Conservation (phyloP, 2,888 invertebrate genomes). For the Eudemis profundana region DNA sequence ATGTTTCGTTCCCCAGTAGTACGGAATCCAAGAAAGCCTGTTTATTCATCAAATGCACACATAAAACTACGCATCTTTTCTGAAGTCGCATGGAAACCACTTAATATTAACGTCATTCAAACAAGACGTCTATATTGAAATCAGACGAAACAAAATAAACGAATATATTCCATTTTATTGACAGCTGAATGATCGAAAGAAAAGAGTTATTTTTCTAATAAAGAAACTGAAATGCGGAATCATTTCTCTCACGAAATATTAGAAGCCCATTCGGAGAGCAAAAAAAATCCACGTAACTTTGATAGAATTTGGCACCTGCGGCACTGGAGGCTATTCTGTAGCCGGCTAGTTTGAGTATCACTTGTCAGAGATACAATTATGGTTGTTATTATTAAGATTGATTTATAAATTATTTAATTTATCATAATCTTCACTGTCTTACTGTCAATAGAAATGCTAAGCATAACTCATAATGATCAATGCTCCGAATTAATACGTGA, state of each 20-base stretch:
- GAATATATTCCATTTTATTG: slow-evolving; percentile 17
- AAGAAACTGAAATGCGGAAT: background rate
- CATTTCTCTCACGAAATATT: slow-evolving; percentile 12
- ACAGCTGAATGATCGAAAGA: slow-evolving; percentile 22
- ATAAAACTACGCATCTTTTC: background rate
- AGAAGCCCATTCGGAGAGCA: slow-evolving; percentile 24
- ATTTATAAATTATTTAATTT: no score
- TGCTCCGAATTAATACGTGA: background rate
- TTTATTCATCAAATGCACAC: no score
- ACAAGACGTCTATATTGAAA: slow-evolving; percentile 10
- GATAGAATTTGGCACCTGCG: slow-evolving; percentile 39
- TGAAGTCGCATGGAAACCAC: background rate
- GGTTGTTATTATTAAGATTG: no score
- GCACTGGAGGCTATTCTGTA: slow-evolving; percentile 21
- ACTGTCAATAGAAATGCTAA: no score
- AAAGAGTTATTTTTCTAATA: slow-evolving; percentile 17
- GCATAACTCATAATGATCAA: no score
- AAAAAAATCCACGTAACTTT: slow-evolving; percentile 32
- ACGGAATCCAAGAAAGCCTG: background rate
- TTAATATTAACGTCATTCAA: slow-evolving; percentile 22
- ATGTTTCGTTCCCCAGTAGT: background rate
- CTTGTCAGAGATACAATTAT: no score
- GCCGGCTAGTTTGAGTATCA: background rate
- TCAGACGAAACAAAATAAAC: background rate
- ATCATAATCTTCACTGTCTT: no score